Conservation (phyloP, 1,140 invertebrate genomes). For the Fopius arisanus region DNA sequence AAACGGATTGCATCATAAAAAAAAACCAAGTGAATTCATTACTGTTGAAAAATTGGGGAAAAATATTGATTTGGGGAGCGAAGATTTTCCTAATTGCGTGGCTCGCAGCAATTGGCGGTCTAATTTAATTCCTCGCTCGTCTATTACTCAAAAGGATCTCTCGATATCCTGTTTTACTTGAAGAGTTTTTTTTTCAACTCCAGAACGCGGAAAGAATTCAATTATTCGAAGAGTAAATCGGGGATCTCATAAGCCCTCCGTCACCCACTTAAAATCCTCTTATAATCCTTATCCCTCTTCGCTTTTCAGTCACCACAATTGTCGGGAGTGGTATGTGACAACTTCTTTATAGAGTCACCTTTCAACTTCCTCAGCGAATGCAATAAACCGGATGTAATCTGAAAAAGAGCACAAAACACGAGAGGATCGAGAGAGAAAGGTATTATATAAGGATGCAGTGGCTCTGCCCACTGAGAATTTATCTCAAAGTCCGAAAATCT, state of each 20-base stretch:
- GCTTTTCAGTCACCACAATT: neutral
- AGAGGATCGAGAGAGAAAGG: neutral
- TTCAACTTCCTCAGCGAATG: neutral
- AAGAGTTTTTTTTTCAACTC: too few relatives aligned
- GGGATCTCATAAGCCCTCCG: neutral
- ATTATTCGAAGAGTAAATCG: neutral
- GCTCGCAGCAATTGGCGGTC: too few relatives aligned
- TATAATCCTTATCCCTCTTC: neutral
- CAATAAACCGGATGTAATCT: conserved; percentile 20
- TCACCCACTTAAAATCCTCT: neutral
- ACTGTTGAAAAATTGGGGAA: too few relatives aligned
- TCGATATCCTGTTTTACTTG: too few relatives aligned
- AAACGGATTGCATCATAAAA: too few relatives aligned
- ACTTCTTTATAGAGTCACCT: neutral
- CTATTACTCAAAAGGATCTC: too few relatives aligned
- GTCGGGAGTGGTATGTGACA: neutral
- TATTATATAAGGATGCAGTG: conserved; percentile 1
- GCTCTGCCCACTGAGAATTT: neutral
- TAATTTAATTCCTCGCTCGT: too few relatives aligned
- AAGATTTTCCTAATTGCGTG: too few relatives aligned
- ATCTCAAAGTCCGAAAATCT: conserved; percentile 16
- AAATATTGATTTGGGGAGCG: too few relatives aligned
- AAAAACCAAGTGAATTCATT: too few relatives aligned
- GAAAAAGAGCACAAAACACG: conserved; percentile 6
- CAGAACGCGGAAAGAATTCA: neutral